These are phyloP conservation scores for Epizoanthus scotinus DNA, from an alignment of 92 coral and sea anemone species.

Conservation along the genomic window DNA sequence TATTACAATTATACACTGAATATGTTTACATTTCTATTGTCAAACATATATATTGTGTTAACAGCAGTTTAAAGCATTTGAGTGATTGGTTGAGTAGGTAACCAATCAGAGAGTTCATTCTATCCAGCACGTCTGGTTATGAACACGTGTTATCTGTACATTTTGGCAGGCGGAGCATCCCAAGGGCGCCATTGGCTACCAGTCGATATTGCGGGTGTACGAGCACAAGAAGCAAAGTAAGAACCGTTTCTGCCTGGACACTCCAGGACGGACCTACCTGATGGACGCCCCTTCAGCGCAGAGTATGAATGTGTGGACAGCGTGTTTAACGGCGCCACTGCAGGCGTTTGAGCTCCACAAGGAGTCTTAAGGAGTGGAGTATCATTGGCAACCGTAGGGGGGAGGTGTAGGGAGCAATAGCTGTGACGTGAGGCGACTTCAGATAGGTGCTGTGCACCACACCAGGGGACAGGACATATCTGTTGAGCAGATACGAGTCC, in stretches of 20 bases:
- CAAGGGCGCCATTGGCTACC: slow-evolving; percentile 96
- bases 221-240: slow-evolving; percentile 66
- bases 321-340: slow-evolving; percentile 73
- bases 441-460: no score
- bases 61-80: background rate
- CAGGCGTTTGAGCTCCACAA: slow-evolving; percentile 69
- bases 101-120: no score
- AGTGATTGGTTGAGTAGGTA: background rate
- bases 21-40: no score
- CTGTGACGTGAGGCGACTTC: no score
- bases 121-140: no score
- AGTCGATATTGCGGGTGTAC: slow-evolving; percentile 79
- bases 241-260: slow-evolving; percentile 83
- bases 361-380: slow-evolving; percentile 13
- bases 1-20: no score
- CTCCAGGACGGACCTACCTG: slow-evolving; percentile 82
- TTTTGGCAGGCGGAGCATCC: slow-evolving; percentile 76
- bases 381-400: background rate
- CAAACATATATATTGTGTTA: no score
- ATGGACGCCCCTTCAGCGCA: slow-evolving; percentile 82
- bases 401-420: background rate
- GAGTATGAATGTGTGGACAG: slow-evolving; percentile 87
- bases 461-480: no score
- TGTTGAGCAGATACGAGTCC: no score
- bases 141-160: background rate